These are phyloP conservation scores for Girardinichthys multiradiatus DNA, from an alignment of 2,113 vertebrate species.

Conservation along the genomic window DNA sequence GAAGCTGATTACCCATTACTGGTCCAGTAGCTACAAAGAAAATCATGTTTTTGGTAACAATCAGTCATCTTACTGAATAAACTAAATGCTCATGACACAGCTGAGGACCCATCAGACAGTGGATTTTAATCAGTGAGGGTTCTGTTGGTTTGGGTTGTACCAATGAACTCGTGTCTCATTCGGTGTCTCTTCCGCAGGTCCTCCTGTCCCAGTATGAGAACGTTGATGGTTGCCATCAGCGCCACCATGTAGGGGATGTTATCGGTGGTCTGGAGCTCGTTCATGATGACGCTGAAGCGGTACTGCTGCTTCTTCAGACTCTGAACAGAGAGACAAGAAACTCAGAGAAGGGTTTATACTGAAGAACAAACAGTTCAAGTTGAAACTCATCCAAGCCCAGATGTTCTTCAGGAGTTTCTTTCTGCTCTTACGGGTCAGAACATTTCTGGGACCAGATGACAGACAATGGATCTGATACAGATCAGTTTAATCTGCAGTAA, in stretches of 20 bases:
- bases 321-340: constrained; percentile 68
- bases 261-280: constrained; percentile 85
- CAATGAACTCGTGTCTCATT: constrained; percentile 90
- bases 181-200: constrained; percentile 84
- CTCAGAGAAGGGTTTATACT: not conserved
- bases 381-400: not conserved
- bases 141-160: not conserved
- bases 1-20: too few species aligned
- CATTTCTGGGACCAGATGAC: not conserved
- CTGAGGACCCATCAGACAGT: too few species aligned
- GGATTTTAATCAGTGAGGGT: not conserved
- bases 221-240: constrained; percentile 88
- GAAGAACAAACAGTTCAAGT: too few species aligned
- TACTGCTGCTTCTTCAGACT: constrained; percentile 89
- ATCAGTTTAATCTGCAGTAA: not conserved
- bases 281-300: constrained; percentile 92
- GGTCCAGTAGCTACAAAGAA: too few species aligned
- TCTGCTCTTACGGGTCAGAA: constrained; percentile 1
- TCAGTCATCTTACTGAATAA: too few species aligned
- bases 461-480: not conserved
- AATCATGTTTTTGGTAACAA: too few species aligned
- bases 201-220: constrained; percentile 86
- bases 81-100: not conserved
- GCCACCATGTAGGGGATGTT: constrained; percentile 88
- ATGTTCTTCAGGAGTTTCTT: too few species aligned